Evolutionary conservation across 2,113 vertebrate genomes (phyloP).

Genomic region (Menidia beryllina): DNA sequence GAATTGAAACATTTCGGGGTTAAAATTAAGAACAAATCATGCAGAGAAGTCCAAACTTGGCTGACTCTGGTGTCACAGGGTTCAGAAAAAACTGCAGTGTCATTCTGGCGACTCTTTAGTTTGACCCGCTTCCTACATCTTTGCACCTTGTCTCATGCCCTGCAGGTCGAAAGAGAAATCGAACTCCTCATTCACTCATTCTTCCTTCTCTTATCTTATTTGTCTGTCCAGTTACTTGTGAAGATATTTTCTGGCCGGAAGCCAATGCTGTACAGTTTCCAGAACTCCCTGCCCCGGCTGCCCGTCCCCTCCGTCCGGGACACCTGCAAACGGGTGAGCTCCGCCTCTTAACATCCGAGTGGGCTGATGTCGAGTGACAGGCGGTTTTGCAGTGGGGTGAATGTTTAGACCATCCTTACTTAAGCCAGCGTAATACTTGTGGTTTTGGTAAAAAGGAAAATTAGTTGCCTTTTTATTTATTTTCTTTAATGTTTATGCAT

Average conservation of each 20-base stretch:
- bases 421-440: no score
- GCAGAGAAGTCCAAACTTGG: neutral
- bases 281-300: conserved; percentile 90
- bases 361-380: neutral
- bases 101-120: neutral
- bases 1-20: no score
- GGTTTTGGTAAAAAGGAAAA: no score
- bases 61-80: accelerated
- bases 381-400: no score
- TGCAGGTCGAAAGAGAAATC: neutral
- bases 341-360: neutral
- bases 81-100: neutral
- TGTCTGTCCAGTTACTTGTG: conserved; percentile 84
- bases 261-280: conserved; percentile 97
- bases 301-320: conserved; percentile 90
- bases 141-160: neutral
- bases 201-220: conserved; percentile 10
- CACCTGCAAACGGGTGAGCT: conserved; percentile 89
- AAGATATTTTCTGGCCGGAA: conserved; percentile 94
- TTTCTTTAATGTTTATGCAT: no score
- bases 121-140: neutral
- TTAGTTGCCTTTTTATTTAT: no score
- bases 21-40: neutral
- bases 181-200: neutral
- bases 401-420: no score